Base-by-base conservation (phyloP, 2,888 invertebrate genomes). In the Augiades crinisus region DNA sequence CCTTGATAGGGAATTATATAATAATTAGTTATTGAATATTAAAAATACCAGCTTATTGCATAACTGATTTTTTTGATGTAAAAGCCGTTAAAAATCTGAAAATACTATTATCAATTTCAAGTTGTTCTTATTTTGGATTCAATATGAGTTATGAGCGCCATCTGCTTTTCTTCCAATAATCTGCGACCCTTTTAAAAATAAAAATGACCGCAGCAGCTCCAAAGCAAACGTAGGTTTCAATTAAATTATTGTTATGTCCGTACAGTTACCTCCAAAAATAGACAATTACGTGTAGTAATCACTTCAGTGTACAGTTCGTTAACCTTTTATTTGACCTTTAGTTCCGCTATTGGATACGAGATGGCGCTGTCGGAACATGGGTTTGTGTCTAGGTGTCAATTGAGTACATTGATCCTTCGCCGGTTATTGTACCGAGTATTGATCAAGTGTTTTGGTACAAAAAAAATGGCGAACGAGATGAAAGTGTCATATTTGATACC, bases 401-500 rank as follows among this genome's bases (percentile, higher is more conserved):
- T 17, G 65, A 75, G 84, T 74, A 57, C 84, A 72, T 80, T 83
- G 83, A 67, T 77, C 83, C 61, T 70, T 36, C 53, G 22, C 47
- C 68, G 80, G 79, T 79, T 76, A 64, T 70, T 78, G 74, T 69
- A 67, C 77, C 64, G 64, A 24, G 47, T 50, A 43, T 57, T 63
- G 65, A 62, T 63, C 60, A 64, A 50, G 50, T 50, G 50, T 54
- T 61, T 61, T 64, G 61, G 60, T 61, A 59, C 57, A 59, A 56
- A 61, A 63, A 68, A 69, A 66, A 53, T 50, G 34, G 27, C 49
- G 53, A 54, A 55, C 61, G 58, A 65, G 58, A 58, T 45, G 70
- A 73, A 73, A 75, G 70, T 72, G 72, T 67, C 63, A 64, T 54
- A 59, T 61, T 60, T 56, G 55, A 60, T 63, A 54, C 61, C 59